Percentiles rank a stretch among this genome's conserved stretches.
phyloP scores from a whole-genome alignment of 2,888 invertebrate genomes.

The Eucera pruinosa region DNA sequence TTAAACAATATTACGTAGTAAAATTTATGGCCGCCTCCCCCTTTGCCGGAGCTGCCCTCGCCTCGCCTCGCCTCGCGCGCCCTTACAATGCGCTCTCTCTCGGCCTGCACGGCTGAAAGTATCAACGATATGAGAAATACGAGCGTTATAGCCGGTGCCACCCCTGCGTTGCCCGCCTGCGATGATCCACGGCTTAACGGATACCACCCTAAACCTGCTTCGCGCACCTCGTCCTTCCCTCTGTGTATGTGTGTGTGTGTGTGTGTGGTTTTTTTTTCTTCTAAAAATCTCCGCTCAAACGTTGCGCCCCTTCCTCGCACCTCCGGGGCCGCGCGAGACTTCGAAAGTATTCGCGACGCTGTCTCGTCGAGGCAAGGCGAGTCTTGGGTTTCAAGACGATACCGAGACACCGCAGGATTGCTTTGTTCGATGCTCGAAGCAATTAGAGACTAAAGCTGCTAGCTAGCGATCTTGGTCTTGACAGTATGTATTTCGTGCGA shows the following conservation, averaged over 20 bases:
- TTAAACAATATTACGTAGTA: conserved; percentile 83
- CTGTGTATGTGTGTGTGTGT: too few relatives aligned
- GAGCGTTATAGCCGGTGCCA: conserved; percentile 78
- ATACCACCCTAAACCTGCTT: conserved; percentile 50
- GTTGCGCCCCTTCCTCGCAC: background rate
- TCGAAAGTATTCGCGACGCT: too few relatives aligned
- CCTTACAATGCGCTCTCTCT: conserved; percentile 53
- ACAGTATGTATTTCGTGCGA: too few relatives aligned
- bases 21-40: conserved; percentile 79
- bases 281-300: background rate
- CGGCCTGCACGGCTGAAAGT: conserved; percentile 69
- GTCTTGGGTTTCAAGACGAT: too few relatives aligned
- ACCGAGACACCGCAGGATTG: too few relatives aligned
- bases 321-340: too few relatives aligned
- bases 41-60: conserved; percentile 37
- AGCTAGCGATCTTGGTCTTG: too few relatives aligned
- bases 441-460: too few relatives aligned
- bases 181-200: conserved; percentile 72
- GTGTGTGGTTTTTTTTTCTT: background rate
- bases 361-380: too few relatives aligned
- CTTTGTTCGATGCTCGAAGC: too few relatives aligned
- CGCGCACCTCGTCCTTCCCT: conserved; percentile 21
- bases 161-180: conserved; percentile 64
- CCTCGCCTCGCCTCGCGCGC: conserved; percentile 53
- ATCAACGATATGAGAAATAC: conserved; percentile 83